Percentiles rank a stretch among this genome's conserved stretches.
phyloP scores from a whole-genome alignment of 2,888 invertebrate species.

The Drosophila quinaria region DNA sequence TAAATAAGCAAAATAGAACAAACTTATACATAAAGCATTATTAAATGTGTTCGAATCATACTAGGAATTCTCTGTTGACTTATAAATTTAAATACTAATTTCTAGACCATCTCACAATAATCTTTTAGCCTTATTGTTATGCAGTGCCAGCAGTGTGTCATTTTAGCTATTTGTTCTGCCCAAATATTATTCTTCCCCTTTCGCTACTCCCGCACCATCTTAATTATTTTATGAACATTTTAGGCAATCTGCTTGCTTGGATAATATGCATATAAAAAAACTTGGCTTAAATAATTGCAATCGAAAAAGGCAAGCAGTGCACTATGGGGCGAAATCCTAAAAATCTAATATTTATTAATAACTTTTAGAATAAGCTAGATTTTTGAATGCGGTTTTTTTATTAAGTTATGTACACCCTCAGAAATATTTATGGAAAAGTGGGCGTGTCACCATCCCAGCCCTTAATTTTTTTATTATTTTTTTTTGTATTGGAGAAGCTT shows the following conservation, averaged over 20 bases:
- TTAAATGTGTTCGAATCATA: not conserved
- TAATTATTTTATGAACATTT: constrained; percentile 38
- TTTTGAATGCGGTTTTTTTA: too few species aligned
- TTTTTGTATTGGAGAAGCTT: too few species aligned
- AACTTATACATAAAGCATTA: too few species aligned
- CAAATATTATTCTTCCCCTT: not conserved
- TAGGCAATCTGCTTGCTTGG: constrained; percentile 30
- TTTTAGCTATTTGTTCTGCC: constrained; percentile 1
- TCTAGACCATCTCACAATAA: not conserved
- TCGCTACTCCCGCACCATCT: not conserved
- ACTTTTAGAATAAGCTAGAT: too few species aligned
- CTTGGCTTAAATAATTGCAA: constrained; percentile 59
- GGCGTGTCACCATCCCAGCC: too few species aligned
- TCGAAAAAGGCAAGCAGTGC: constrained; percentile 28
- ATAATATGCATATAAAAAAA: constrained; percentile 24
- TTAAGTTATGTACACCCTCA: too few species aligned
- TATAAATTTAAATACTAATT: not conserved
- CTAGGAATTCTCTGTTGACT: not conserved
- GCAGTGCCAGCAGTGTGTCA: not conserved
- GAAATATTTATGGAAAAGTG: too few species aligned
- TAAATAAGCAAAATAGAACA: too few species aligned
- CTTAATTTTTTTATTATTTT: too few species aligned
- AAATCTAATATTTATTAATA: too few species aligned
- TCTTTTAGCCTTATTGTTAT: constrained; percentile 6
- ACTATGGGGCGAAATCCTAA: too few species aligned